A percentile compares a stretch with the other conserved stretches of the same genome.
Evolutionary conservation across 2,113 vertebrate genomes (phyloP).

Genomic region (Haemorhous mexicanus): DNA sequence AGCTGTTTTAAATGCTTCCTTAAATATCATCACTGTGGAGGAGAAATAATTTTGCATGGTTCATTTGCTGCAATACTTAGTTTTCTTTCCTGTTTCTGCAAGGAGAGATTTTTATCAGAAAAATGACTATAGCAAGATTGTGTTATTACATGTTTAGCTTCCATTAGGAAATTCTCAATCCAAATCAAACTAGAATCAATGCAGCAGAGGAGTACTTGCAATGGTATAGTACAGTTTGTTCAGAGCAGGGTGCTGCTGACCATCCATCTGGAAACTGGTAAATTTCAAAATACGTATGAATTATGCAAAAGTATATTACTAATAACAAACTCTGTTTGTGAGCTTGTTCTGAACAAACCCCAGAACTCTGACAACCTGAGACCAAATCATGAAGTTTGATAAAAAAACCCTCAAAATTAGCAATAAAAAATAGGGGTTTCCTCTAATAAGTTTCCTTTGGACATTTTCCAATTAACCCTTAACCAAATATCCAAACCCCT

Average conservation of each 20-base stretch:
- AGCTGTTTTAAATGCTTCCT: not conserved
- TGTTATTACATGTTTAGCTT: not conserved
- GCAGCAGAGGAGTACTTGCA: not conserved
- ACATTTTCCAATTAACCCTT: not conserved
- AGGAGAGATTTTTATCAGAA: conserved; percentile 10
- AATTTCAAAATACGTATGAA: not conserved
- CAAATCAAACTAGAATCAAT: not conserved
- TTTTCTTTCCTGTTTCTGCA: conserved; percentile 13
- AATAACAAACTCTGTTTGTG: not conserved
- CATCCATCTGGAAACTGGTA: not conserved
- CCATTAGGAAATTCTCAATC: not conserved
- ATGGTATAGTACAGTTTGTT: not conserved
- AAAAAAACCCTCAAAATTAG: fast-evolving
- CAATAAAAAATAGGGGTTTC: not conserved
- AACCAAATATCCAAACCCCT: not conserved
- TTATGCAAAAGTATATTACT: not conserved
- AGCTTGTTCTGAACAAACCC: not conserved
- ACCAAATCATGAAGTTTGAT: not conserved
- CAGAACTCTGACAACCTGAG: not conserved
- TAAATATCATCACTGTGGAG: not conserved
- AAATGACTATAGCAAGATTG: not conserved
- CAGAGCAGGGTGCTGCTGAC: not conserved
- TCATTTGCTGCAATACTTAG: conserved; percentile 37
- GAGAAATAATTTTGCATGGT: conserved; percentile 24
- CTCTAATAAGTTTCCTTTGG: not conserved